Evolutionary conservation across 2,113 vertebrate genomes (phyloP), one percentile per base, ranked within the genome.

Genomic region (Podarcis raffonei): DNA sequence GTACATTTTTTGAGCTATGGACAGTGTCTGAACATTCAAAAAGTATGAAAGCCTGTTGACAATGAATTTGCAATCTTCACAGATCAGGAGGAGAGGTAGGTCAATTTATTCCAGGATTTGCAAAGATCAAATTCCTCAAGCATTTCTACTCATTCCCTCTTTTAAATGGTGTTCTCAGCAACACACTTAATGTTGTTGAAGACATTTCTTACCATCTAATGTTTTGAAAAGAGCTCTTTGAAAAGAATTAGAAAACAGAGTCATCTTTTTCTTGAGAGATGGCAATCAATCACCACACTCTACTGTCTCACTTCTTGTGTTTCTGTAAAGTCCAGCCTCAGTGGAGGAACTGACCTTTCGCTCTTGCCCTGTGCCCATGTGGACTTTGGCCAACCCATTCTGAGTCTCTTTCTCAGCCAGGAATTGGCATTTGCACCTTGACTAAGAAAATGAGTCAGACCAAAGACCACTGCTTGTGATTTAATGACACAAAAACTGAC

Each of bases 401-500:
- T 0, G 69, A 27, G 90, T 48, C 59, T 65, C 57, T 90, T 66
- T 86, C 79, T 92, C 91, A 92, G 85, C 90, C 93, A 85, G 87
- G 91, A 95, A 91, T 72, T 86, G 86, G 78, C 86, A 82, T 88
- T 94, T 87, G 71, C 84, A 90, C 84, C 89, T 81, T 89, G 93
- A 94, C 90, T 93, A 95, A 88, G 89, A 90, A 95, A 90, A 95
- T 93, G 1, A 93, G 92, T 92, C 87, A 90, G 77, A 88, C 74
- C 90, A 88, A 83, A 81, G 82, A 88, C 85, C 81, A 0, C 77
- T 0, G 89, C 89, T 88, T 76, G 83, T 86, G 89, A 93, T 35
- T 92, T 92, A 95, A 90, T 1, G 86, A 94, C 92, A 95, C 93
- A 94, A 93, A 94, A 85, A 71, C 68, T 95, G 94, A 93, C 91